Evolutionary conservation across 2,888 invertebrate species (phyloP), one percentile per base, ranked within the genome.

Genomic region (Apodemia duryi): DNA sequence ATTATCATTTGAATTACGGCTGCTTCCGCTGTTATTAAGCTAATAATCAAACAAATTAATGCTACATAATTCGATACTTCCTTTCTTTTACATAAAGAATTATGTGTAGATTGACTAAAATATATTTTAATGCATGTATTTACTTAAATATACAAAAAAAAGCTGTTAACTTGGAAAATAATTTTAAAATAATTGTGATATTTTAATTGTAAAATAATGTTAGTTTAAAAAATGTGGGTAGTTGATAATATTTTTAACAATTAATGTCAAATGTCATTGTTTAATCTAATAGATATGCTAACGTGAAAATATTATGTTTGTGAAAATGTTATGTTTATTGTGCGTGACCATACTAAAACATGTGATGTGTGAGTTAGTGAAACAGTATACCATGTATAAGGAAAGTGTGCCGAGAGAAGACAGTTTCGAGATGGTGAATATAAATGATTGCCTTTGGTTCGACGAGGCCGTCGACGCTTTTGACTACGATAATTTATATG

Each of bases 1-100:
- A 74, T 73, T 72, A 73, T 72, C 70, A 73, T 72, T 70, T 71
- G 70, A 71, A 74, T 69, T 66, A 71, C 67, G 52, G 62, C 65
- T 65, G 67, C 61, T 66, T 67, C 69, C 69, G 67, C 71, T 68
- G 64, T 71, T 67, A 71, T 70, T 72, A 68, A 68, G 65, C 64
- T 51, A 66, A 51, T 60, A 49, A 32, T 61, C 64, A 49, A 57
- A 57, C 57, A 57, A 57, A 57, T 57, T 28, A 57, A 57, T 57
- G 57, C 57, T 32, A 35, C 13, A 32, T 57, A 57, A 57, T 57
- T 57, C 28, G 57, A 57, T 57, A 57, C 32, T 57, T 57, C 57
- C 54, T 54, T 54, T 29, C 57, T 57, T 54, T 54, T 11, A 32
- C 54, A 54, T 54, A 6, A 28, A 52, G 52, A 28, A 28, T 52